Percentiles rank a stretch among this genome's conserved stretches.
phyloP scores from a whole-genome alignment of 2,113 vertebrate species.

The Ploceus nigricollis region DNA sequence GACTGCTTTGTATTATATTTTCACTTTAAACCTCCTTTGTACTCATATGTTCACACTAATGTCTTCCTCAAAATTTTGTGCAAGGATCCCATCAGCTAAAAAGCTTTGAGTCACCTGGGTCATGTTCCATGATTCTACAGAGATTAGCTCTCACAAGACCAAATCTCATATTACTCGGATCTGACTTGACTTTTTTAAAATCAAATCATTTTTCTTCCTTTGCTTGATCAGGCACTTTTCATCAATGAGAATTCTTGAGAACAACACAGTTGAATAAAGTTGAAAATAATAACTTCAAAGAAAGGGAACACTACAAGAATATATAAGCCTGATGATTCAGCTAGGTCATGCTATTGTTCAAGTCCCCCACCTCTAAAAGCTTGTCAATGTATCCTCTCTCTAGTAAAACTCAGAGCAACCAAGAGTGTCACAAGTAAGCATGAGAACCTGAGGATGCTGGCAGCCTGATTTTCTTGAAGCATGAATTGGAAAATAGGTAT shows the following conservation, averaged over 20 bases:
- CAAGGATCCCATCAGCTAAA: background rate
- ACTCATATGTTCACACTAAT: background rate
- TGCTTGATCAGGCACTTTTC: background rate
- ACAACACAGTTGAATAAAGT: background rate
- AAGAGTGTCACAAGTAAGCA: background rate
- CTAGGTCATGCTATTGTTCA: background rate
- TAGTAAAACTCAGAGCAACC: background rate
- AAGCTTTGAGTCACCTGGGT: background rate
- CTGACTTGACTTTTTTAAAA: background rate
- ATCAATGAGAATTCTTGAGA: background rate
- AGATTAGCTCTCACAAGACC: background rate
- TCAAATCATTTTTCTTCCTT: background rate
- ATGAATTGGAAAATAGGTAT: background rate
- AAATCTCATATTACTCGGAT: background rate
- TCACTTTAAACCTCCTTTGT: background rate
- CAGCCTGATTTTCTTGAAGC: background rate
- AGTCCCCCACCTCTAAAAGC: background rate
- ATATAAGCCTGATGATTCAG: background rate
- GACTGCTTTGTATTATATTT: background rate
- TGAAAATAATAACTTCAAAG: background rate
- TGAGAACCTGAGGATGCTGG: rapidly evolving
- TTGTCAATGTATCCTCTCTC: background rate
- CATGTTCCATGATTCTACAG: background rate
- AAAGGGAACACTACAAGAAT: background rate
- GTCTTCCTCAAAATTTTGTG: background rate